Evolutionary conservation across 2,888 invertebrate genomes (phyloP), one percentile per base, ranked within the genome.

Genomic region (Masnerella sp.): DNA sequence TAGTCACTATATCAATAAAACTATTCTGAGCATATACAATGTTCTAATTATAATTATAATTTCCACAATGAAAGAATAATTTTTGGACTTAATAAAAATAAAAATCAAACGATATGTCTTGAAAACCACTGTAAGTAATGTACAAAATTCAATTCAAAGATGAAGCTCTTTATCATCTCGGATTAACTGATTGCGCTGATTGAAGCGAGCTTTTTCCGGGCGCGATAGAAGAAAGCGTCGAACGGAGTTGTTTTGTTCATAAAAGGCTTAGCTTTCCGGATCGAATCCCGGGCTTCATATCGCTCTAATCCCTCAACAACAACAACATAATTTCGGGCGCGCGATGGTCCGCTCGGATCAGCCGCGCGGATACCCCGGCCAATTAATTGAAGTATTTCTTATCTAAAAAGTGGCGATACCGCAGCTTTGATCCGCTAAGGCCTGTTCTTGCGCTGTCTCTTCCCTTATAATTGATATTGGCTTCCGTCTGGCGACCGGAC

Each of bases 401-500:
- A 87, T 87, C 87, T 85, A 83, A 85, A 86, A 86, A 86, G 78
- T 82, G 84, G 82, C 82, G 82, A 85, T 84, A 82, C 84, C 77
- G 78, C 81, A 82, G 80, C 84, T 85, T 83, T 86, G 86, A 87
- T 87, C 86, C 87, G 83, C 81, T 82, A 82, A 84, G 82, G 84
- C 84, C 85, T 86, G 87, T 77, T 79, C 78, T 80, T 80, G 81
- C 85, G 83, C 85, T 85, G 85, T 86, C 86, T 86, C 86, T 86
- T 86, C 84, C 83, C 87, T 85, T 87, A 87, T 87, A 87, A 87
- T 87, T 87, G 87, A 87, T 87, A 87, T 86, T 86, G 87, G 85
- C 81, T 85, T 68, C 59, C 62, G 70, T 58, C 68, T 28, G 56
- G 40, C 32, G 65, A 32, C 15, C 25, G 52, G 45, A 52, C 59